These are phyloP conservation scores for Gadus macrocephalus DNA, from an alignment of 2,113 vertebrate genomes.

Conservation along the genomic window DNA sequence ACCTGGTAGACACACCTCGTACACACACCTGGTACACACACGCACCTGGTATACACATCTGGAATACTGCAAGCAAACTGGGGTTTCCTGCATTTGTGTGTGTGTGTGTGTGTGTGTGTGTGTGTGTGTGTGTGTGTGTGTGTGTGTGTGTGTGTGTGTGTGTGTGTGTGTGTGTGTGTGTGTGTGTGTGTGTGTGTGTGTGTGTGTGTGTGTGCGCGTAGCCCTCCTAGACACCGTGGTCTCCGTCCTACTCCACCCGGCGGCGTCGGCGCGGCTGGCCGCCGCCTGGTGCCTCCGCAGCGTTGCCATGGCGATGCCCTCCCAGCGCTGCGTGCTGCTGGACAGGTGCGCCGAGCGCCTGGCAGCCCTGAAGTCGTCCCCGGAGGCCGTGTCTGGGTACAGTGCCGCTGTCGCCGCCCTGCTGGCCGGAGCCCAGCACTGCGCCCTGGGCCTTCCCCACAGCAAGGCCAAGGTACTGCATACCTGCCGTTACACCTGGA, in stretches of 20 bases:
- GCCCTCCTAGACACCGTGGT: constrained; percentile 83
- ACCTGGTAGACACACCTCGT: constrained; percentile 7
- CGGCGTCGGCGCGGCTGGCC: constrained; percentile 74
- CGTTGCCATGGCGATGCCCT: constrained; percentile 79
- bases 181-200: neutral
- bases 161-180: constrained; percentile 13
- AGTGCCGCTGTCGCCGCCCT: constrained; percentile 86
- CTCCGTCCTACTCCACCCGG: constrained; percentile 80
- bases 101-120: constrained; percentile 12
- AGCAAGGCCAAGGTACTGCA: constrained; percentile 82
- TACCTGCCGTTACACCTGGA: too few species aligned
- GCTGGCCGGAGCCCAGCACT: constrained; percentile 82
- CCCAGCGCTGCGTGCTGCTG: constrained; percentile 75
- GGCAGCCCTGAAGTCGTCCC: constrained; percentile 76
- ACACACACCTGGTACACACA: constrained; percentile 8
- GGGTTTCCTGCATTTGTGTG: neutral
- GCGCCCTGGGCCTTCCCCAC: constrained; percentile 88
- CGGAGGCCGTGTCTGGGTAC: constrained; percentile 86
- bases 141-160: neutral
- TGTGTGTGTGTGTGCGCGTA: constrained; percentile 44
- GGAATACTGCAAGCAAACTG: neutral
- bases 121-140: constrained; percentile 7
- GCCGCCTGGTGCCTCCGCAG: constrained; percentile 91
- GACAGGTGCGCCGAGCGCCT: constrained; percentile 85
- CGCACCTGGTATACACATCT: constrained; percentile 12